These are phyloP conservation scores for Mormoops blainvillei DNA, from an alignment of 2,113 vertebrate species.

Conservation along the genomic window DNA sequence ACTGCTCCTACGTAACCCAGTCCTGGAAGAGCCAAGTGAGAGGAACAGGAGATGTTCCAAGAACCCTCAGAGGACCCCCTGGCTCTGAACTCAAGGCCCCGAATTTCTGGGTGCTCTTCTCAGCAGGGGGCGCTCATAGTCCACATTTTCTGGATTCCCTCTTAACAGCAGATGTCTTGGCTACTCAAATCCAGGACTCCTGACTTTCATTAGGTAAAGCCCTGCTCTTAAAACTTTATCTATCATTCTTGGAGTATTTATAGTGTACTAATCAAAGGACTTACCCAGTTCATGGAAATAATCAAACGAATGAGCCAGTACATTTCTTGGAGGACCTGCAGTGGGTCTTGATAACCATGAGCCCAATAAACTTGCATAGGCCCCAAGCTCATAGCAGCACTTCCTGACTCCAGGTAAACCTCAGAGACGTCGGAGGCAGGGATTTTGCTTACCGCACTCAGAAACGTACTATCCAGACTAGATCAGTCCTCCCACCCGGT, in stretches of 20 bases:
- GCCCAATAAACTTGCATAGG: background rate
- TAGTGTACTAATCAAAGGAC: background rate
- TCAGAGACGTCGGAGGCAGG: no score
- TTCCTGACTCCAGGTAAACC: background rate
- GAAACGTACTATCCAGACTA: background rate
- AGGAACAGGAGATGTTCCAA: background rate
- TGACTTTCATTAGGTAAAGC: background rate
- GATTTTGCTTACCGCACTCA: background rate
- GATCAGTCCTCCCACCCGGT: background rate
- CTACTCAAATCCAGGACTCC: background rate
- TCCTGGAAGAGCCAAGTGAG: background rate
- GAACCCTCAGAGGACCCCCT: background rate
- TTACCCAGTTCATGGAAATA: background rate
- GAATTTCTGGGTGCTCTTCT: background rate
- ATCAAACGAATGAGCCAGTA: background rate
- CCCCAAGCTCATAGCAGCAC: background rate
- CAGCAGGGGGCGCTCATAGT: conserved; percentile 47
- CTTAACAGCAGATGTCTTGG: background rate
- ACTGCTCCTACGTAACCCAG: background rate
- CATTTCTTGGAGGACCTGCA: background rate
- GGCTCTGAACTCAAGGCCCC: background rate
- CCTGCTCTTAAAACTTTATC: background rate
- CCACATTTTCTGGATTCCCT: background rate
- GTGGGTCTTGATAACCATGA: background rate
- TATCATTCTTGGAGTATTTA: background rate